Base-by-base conservation (phyloP, 2,113 vertebrate genomes). In the Cynoglossus semilaevis region DNA sequence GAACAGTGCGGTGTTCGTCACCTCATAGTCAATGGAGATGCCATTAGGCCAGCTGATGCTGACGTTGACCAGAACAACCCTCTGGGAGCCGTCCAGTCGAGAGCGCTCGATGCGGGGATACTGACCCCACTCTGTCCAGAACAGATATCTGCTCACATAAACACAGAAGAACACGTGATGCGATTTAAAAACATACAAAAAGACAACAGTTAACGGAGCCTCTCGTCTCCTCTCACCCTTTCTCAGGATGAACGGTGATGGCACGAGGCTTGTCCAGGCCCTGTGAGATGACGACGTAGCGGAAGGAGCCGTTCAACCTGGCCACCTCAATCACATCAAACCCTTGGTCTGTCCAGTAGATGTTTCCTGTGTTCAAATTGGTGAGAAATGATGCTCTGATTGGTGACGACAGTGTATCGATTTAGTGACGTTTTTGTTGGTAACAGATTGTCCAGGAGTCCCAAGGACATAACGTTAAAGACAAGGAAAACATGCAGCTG, bases 11-110 rank as follows among this genome's bases (percentile, higher is more conserved):
- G 22, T 22, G 6, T 9, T 37, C 22, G 14, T 37, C 82, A 99
- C 97, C 95, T 94, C 88, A 0, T 99, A 99, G 89, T 99, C 96
- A 0, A 99, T 92, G 0, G 97, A 98, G 61, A 99, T 96, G 15
- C 97, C 97, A 0, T 99, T 99, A 80, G 97, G 97, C 96, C 97
- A 99, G 71, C 96, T 99, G 87, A 99, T 99, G 75, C 96, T 99
- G 83, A 80, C 82, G 0, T 98, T 98, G 10, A 99, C 95, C 72
- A 99, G 90, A 46, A 99, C 90, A 15, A 92, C 91, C 14, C 96
- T 88, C 76, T 94, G 90, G 0, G 93, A 82, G 6, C 97, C 97
- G 0, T 99, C 96, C 49, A 98, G 88, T 35, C 92, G 94, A 0
- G 96, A 96, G 8, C 95, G 90, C 50, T 99, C 97, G 0, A 99